Evolutionary conservation across 1,140 invertebrate species (phyloP).

Genomic region (Eriocheir sinensis): DNA sequence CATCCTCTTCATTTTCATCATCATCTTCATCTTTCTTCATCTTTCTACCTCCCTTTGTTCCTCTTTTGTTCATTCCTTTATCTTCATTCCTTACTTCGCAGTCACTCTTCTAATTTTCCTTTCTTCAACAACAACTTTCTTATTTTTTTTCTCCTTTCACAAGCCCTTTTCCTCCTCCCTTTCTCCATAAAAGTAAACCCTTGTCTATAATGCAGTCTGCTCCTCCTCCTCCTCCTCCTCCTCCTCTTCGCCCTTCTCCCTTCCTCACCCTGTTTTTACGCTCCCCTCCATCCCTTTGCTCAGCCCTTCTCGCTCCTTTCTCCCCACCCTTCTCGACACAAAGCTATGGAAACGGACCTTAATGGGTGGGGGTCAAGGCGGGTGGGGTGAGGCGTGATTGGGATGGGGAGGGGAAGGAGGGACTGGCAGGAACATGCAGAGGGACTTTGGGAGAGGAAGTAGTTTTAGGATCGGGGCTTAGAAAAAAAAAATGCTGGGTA

Average conservation of each 20-base stretch:
- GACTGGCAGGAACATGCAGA: no score
- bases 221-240: no score
- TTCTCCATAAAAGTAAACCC: no score
- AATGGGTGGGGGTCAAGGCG: background rate
- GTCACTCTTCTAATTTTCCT: no score
- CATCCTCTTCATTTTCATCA: background rate
- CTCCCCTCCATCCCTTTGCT: background rate
- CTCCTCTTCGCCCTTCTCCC: no score
- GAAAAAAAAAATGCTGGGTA: no score
- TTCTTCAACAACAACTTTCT: background rate
- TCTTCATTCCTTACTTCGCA: background rate
- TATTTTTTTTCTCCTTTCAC: background rate
- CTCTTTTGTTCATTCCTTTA: background rate
- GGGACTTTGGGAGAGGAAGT: no score
- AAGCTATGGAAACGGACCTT: background rate
- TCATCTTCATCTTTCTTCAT: background rate
- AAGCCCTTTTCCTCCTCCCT: no score
- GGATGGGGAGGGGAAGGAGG: background rate
- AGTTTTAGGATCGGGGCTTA: no score
- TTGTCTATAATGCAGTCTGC: no score
- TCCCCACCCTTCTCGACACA: background rate
- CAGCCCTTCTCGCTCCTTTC: background rate
- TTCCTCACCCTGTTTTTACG: no score
- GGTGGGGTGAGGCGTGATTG: background rate
- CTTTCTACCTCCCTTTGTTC: background rate